Evolutionary conservation across 2,113 vertebrate genomes (phyloP).

Genomic region (Todiramphus chloris): DNA sequence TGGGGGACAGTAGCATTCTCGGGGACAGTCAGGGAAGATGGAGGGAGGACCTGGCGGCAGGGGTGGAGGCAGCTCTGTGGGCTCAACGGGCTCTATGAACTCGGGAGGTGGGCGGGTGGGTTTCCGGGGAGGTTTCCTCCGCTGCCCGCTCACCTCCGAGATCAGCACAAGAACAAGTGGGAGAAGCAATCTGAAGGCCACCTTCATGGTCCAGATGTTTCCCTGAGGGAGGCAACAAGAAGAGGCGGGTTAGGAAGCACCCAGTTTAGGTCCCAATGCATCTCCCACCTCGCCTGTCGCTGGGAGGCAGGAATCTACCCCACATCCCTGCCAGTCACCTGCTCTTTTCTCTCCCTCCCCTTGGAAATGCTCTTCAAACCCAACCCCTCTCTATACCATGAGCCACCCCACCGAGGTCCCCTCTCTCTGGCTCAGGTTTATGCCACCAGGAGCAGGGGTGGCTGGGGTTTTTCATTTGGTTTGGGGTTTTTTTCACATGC

Average conservation of each 20-base stretch:
- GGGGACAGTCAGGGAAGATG: conserved; percentile 85
- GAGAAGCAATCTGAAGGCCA: conserved; percentile 75
- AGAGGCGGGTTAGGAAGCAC: not conserved
- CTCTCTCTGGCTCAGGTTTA: not conserved
- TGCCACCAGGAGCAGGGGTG: not conserved
- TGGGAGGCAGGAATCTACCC: not conserved
- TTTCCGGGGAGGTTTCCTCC: conserved; percentile 65
- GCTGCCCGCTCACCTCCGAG: conserved; percentile 72
- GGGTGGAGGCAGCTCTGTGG: conserved; percentile 91
- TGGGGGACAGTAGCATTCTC: conserved; percentile 88
- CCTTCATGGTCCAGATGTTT: conserved; percentile 85
- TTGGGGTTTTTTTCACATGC: not conserved
- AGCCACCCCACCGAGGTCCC: not conserved
- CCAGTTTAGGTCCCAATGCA: accelerated
- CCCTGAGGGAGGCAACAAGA: conserved; percentile 33
- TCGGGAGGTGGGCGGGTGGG: conserved; percentile 66
- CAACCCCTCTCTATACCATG: not conserved
- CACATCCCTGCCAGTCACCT: not conserved
- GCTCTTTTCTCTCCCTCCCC: not conserved
- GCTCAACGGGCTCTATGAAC: conserved; percentile 81
- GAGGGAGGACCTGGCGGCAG: conserved; percentile 86
- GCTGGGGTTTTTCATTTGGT: accelerated
- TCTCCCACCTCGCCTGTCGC: not conserved
- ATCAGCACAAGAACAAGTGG: conserved; percentile 81
- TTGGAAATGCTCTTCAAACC: not conserved